Conservation (phyloP, 2,797 vertebrate genomes). For the Trachops cirrhosus region DNA sequence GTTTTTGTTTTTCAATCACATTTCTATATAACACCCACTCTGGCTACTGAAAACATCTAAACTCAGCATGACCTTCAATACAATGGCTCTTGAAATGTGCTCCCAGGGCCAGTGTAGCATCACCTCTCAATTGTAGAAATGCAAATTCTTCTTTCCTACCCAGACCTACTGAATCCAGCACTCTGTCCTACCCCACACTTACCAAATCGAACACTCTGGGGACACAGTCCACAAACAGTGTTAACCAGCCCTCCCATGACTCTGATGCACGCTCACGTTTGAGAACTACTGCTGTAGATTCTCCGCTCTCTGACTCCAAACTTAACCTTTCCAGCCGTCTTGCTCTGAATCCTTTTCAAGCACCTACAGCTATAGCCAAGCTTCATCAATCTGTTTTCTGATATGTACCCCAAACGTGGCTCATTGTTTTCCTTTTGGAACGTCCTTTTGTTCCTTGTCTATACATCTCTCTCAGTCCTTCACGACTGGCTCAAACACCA, state of each 20-base stretch:
- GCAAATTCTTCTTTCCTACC: neutral
- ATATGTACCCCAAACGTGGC: neutral
- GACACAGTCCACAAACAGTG: rapidly evolving
- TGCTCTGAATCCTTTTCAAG: neutral
- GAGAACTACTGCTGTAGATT: neutral
- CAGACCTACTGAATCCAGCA: neutral
- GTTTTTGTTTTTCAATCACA: too few relatives aligned
- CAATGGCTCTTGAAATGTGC: neutral
- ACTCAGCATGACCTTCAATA: neutral
- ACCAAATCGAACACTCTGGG: neutral
- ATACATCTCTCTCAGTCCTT: neutral
- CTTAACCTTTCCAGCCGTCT: neutral
- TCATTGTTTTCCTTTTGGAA: neutral
- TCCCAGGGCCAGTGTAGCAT: rapidly evolving
- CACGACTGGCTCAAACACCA: neutral
- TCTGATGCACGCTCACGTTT: too few relatives aligned
- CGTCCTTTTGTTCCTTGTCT: neutral
- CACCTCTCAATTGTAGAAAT: neutral
- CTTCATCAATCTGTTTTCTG: neutral
- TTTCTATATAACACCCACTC: neutral
- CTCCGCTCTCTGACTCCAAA: neutral
- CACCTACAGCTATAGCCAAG: neutral
- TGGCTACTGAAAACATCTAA: neutral
- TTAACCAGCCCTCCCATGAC: neutral
- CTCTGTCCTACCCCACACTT: too few relatives aligned